phyloP scores from a whole-genome alignment of 2,888 invertebrate species.

The Agrochola lychnidis region DNA sequence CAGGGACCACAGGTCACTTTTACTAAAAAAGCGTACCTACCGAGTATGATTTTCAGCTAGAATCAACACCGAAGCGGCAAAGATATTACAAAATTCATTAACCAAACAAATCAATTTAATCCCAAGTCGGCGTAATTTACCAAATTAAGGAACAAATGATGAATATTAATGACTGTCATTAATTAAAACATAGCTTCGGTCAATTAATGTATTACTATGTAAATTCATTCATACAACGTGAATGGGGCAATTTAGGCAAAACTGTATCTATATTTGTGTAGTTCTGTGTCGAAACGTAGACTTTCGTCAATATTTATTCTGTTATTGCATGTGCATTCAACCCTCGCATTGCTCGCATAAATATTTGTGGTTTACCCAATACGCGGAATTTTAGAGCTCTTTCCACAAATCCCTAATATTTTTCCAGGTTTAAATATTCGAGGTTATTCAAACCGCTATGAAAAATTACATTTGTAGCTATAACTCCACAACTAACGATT shows the following conservation, averaged over 20 bases:
- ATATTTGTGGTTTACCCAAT: constrained; percentile 45
- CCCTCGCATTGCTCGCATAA: constrained; percentile 13
- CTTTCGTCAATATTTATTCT: constrained; percentile 48
- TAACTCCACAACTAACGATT: not conserved
- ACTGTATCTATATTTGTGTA: constrained; percentile 15
- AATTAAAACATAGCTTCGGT: constrained; percentile 52
- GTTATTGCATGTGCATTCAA: constrained; percentile 45
- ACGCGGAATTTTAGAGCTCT: constrained; percentile 27
- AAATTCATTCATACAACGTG: constrained; percentile 52
- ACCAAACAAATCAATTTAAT: constrained; percentile 26
- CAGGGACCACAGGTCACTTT: not conserved
- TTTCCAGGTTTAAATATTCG: constrained; percentile 27
- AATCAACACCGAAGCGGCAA: not conserved
- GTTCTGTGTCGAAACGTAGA: constrained; percentile 12
- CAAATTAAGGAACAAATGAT: constrained; percentile 44
- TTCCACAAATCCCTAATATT: constrained; percentile 26
- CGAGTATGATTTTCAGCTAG: not conserved
- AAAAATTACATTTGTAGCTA: not conserved
- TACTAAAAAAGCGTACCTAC: not conserved
- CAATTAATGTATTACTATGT: constrained; percentile 57
- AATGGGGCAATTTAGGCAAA: constrained; percentile 19
- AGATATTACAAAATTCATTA: constrained; percentile 10
- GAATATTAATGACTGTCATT: constrained; percentile 48
- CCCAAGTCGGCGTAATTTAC: constrained; percentile 21
- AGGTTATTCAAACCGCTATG: constrained; percentile 4